Evolutionary conservation across 2,113 vertebrate species (phyloP).

Genomic region (Halcyon malimbica): DNA sequence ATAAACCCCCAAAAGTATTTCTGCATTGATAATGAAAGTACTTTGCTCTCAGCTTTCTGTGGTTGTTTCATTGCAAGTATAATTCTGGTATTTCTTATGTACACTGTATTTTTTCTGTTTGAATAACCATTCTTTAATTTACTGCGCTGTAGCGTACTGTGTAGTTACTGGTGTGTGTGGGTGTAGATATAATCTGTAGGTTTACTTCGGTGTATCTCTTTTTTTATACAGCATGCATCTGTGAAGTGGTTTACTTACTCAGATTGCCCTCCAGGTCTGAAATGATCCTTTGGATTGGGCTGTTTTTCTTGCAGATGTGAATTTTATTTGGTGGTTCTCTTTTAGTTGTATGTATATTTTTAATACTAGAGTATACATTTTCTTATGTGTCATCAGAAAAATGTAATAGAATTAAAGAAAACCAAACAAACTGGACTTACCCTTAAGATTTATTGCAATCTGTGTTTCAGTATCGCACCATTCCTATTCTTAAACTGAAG

Average conservation of each 20-base stretch:
- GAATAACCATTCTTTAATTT: not conserved
- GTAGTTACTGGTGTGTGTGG: not conserved
- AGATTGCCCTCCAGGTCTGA: not conserved
- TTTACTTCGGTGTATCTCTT: not conserved
- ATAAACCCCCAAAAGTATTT: not conserved
- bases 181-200: accelerated
- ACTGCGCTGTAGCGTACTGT: not conserved
- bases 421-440: not conserved
- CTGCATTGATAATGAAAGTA: not conserved
- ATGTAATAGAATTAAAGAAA: not conserved
- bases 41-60: not conserved
- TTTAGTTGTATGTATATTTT: not conserved
- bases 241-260: not conserved
- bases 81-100: not conserved
- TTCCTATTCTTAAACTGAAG: conserved; percentile 86
- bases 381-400: not conserved
- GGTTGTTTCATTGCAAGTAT: not conserved
- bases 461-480: conserved; percentile 87
- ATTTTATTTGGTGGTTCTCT: not conserved
- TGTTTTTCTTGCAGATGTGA: not conserved
- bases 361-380: not conserved
- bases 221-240: accelerated
- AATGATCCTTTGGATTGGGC: not conserved
- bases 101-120: not conserved
- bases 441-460: not conserved